A percentile compares a stretch with the other conserved stretches of the same genome.
Conservation (phyloP, 2,888 invertebrate species). For the Epistrophella euchroma region DNA sequence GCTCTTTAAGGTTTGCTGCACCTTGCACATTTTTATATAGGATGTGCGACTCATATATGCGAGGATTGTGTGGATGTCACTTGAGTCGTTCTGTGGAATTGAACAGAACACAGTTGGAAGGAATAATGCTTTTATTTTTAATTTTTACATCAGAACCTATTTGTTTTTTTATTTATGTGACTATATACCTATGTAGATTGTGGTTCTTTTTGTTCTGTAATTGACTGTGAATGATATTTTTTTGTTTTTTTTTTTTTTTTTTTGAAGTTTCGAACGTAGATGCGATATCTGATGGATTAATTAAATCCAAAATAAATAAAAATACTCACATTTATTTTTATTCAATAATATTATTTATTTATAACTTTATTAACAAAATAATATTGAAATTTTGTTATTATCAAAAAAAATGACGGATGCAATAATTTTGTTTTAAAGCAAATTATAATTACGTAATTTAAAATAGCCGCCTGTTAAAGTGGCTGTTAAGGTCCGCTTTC, state of each 20-base stretch:
- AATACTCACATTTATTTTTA: not conserved
- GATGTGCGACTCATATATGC: not conserved
- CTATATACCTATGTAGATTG: not conserved
- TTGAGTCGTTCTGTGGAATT: not conserved
- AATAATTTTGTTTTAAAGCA: too few species aligned
- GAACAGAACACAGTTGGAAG: conserved; percentile 9
- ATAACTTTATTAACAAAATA: not conserved
- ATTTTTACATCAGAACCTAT: not conserved
- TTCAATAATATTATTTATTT: too few species aligned
- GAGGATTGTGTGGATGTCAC: not conserved
- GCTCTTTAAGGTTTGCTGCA: conserved; percentile 5
- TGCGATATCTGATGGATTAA: not conserved
- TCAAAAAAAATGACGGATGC: too few species aligned
- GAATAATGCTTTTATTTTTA: conserved; percentile 1
- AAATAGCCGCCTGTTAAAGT: too few species aligned
- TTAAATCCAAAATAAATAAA: not conserved
- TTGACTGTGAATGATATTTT: not conserved
- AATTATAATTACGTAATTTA: too few species aligned
- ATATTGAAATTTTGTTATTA: too few species aligned
- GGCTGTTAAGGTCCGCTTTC: too few species aligned
- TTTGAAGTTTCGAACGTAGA: not conserved
- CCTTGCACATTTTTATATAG: too few species aligned
- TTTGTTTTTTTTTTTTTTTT: not conserved
- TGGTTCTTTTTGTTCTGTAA: conserved; percentile 4
- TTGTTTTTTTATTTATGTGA: not conserved